Base-by-base conservation (phyloP, 2,113 vertebrate species). In the Fukomys damarensis region DNA sequence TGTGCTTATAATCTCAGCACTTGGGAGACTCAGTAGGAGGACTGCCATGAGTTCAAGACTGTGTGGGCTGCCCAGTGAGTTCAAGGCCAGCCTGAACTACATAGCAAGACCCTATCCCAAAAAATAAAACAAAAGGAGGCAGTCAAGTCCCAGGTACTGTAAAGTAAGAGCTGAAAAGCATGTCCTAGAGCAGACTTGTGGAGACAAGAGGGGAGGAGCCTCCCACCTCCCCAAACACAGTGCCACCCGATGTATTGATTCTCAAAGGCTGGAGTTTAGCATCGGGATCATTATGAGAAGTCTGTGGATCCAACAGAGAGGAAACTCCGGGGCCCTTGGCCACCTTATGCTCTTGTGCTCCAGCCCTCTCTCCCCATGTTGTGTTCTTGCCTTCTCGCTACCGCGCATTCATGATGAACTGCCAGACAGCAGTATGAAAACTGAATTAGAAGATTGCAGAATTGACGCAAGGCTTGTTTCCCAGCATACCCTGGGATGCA, bases 391-490 rank as follows among this genome's bases (percentile, higher is more conserved):
- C 58, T 58, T 30, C 56, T 66, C 46, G 30, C 28, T 49, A 32
- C 61, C 24, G 0, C 4, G 3, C 65, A 7, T 93, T 96, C 85
- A 86, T 56, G 24, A 1, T 4, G 26, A 79, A 85, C 56, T 59
- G 4, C 54, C 92, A 41, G 74, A 94, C 38, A 74, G 68, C 72
- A 89, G 63, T 46, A 43, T 24, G 76, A 59, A 86, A 96, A 89
- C 11, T 58, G 43, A 94, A 80, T 97, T 95, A 97, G 65, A 91
- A 84, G 91, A 94, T 81, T 32, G 38, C 93, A 84, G 68, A 74
- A 43, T 30, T 82, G 89, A 94, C 0, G 0, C 11, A 87, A 77
- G 52, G 41, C 68, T 81, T 59, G 52, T 83, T 89, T 96, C 89
- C 84, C 93, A 86, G 72, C 12, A 19, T 66, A 28, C 7, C 3